phyloP scores from a whole-genome alignment of 2,113 vertebrate genomes.

The Taurulus bubalis region DNA sequence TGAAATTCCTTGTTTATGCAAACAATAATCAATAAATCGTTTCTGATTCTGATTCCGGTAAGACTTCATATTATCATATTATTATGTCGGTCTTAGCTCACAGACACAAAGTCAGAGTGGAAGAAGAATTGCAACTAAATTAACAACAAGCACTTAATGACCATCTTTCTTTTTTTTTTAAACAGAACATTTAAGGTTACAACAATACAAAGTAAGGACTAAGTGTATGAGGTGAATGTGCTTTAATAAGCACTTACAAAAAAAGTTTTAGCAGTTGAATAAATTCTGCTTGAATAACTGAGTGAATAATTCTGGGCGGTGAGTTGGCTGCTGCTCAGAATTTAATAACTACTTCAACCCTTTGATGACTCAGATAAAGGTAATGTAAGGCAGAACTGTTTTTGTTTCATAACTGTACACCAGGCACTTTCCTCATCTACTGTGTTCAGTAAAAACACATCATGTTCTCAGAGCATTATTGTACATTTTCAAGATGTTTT shows the following conservation, averaged over 20 bases:
- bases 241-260: constrained; percentile 18
- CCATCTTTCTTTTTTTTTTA: background rate
- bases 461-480: background rate
- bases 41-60: background rate
- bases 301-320: constrained; percentile 8
- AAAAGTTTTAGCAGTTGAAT: constrained; percentile 21
- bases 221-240: background rate
- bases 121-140: background rate
- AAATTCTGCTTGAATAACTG: constrained; percentile 32
- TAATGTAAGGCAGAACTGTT: background rate
- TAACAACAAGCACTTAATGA: background rate
- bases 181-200: background rate
- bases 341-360: constrained; percentile 13
- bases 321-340: constrained; percentile 28
- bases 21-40: background rate
- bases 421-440: background rate
- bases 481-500: background rate
- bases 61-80: background rate
- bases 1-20: no score
- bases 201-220: constrained; percentile 8
- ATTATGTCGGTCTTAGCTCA: no score
- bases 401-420: constrained; percentile 24
- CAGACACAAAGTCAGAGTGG: no score
- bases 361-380: constrained; percentile 26
- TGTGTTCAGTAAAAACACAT: background rate